phyloP scores from a whole-genome alignment of 2,113 vertebrate species.

The Craseonycteris thonglongyai region DNA sequence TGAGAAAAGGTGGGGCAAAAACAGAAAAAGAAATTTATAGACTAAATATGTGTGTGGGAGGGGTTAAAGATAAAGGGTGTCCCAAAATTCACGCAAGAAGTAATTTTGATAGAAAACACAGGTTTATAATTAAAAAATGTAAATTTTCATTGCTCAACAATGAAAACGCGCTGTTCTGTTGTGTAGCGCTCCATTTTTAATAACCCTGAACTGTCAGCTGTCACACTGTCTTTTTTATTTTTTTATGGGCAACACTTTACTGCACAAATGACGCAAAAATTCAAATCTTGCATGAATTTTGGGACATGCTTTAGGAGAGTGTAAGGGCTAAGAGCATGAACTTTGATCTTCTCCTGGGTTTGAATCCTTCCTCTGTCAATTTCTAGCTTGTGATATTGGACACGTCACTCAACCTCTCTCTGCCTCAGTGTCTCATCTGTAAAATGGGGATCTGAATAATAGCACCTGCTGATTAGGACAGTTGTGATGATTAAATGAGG shows the following conservation, averaged over 20 bases:
- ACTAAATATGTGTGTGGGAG: not conserved
- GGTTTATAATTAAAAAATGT: too few relatives aligned
- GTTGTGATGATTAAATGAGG: not conserved
- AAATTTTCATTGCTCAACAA: too few relatives aligned
- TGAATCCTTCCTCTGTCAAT: not conserved
- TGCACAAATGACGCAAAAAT: too few relatives aligned
- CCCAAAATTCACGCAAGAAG: too few relatives aligned
- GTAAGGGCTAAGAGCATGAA: not conserved
- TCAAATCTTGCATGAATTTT: too few relatives aligned
- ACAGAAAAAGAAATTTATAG: not conserved
- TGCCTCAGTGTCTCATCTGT: constrained; percentile 22
- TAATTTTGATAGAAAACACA: too few relatives aligned
- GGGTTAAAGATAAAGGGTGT: not conserved
- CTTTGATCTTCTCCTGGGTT: not conserved
- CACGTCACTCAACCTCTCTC: not conserved
- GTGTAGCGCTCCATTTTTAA: too few relatives aligned
- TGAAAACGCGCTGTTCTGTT: too few relatives aligned
- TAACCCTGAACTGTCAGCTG: too few relatives aligned
- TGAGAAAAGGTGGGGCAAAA: not conserved
- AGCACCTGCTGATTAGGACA: not conserved
- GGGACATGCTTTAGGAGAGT: too few relatives aligned
- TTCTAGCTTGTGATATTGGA: not conserved
- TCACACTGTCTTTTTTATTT: too few relatives aligned
- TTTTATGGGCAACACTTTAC: too few relatives aligned
- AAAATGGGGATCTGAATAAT: not conserved